Percentiles rank a stretch among this genome's conserved stretches.
Evolutionary conservation across 2,797 vertebrate genomes (phyloP).

Genomic region (Gouania willdenowi): DNA sequence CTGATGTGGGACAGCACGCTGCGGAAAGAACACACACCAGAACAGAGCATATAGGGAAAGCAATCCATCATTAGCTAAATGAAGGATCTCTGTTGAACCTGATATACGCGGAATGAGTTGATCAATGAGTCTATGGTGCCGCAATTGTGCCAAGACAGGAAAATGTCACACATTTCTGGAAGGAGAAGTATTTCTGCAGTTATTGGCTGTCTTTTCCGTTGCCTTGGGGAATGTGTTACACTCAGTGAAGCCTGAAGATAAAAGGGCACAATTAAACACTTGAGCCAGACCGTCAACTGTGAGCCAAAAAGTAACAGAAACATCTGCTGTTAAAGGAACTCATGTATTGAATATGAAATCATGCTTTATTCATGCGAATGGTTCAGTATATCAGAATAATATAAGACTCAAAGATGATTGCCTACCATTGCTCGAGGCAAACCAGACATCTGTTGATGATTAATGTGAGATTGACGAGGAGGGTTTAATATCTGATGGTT

Average conservation of each 20-base stretch:
- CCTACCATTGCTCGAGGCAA: too few species aligned
- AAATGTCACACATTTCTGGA: conserved; percentile 37
- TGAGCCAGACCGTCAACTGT: background rate
- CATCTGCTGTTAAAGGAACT: background rate
- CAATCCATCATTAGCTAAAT: conserved; percentile 22
- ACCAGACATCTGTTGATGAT: too few species aligned
- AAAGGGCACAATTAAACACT: background rate
- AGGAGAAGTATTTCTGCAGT: conserved; percentile 5
- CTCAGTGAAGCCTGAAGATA: background rate
- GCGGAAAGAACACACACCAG: conserved; percentile 12
- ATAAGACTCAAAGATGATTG: too few species aligned
- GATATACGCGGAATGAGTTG: conserved; percentile 28
- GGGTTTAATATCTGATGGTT: too few species aligned
- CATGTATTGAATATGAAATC: background rate
- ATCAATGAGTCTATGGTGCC: conserved; percentile 32
- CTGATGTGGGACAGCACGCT: conserved; percentile 19
- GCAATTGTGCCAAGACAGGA: conserved; percentile 1
- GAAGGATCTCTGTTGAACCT: conserved; percentile 32
- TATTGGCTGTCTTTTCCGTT: conserved; percentile 6
- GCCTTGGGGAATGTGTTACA: conserved; percentile 7
- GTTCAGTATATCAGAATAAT: too few species aligned
- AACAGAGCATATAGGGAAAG: conserved; percentile 7
- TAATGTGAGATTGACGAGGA: too few species aligned
- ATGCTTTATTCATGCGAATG: background rate
- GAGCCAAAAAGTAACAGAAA: background rate